phyloP scores from a whole-genome alignment of 2,888 invertebrate genomes.

The Tiliacea aurago region DNA sequence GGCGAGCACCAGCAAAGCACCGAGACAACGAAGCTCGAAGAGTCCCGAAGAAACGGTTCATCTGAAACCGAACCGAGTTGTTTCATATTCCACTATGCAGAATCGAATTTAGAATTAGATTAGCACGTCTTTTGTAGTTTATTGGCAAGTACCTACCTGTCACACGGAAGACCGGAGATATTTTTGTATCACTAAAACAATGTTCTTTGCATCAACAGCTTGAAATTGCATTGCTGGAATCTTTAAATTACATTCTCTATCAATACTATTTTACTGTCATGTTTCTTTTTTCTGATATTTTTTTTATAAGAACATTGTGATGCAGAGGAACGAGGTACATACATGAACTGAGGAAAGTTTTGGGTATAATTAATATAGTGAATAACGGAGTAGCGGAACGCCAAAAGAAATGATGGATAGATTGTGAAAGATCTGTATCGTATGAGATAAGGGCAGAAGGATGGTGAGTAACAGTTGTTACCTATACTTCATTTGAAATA shows the following conservation, averaged over 20 bases:
- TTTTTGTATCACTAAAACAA: slow-evolving; percentile 32
- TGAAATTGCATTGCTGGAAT: background rate
- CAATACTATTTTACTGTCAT: background rate
- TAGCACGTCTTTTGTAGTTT: background rate
- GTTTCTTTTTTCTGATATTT: background rate
- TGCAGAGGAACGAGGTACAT: background rate
- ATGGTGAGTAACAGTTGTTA: background rate
- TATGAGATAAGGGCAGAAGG: background rate
- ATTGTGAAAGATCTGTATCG: background rate
- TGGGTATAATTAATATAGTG: background rate
- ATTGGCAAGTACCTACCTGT: slow-evolving; percentile 79
- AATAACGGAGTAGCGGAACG: background rate
- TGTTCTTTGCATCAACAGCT: background rate
- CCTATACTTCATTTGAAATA: background rate
- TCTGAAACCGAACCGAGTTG: background rate
- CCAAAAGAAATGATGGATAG: too few species aligned
- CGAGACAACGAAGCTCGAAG: background rate
- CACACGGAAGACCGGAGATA: slow-evolving; percentile 86
- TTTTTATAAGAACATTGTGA: background rate
- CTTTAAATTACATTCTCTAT: background rate
- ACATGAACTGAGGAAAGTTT: background rate
- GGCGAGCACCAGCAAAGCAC: background rate
- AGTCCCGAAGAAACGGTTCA: background rate
- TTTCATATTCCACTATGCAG: background rate
- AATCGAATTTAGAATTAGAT: background rate